Conservation (phyloP, 2,888 invertebrate genomes). For the Zaprionus obscuricornis region DNA sequence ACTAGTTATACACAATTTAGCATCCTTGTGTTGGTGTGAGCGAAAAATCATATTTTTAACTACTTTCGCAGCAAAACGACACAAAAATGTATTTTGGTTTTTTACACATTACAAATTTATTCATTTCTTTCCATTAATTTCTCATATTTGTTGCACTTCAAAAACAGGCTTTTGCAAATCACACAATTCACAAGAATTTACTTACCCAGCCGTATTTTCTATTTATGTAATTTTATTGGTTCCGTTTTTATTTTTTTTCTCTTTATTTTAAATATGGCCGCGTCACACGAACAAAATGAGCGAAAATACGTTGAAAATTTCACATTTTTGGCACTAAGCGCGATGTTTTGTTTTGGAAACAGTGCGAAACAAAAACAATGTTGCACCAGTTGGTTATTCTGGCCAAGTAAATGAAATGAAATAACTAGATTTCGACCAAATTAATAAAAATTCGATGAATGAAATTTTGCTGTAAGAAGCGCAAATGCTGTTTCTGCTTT, state of each 20-base stretch:
- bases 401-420: slow-evolving; percentile 80
- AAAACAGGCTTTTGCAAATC: slow-evolving; percentile 2
- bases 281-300: slow-evolving; percentile 62
- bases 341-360: slow-evolving; percentile 43
- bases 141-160: slow-evolving; percentile 37
- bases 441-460: slow-evolving; percentile 72
- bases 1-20: slow-evolving; percentile 72
- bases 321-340: slow-evolving; percentile 53
- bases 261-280: slow-evolving; percentile 71
- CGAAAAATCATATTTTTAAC: slow-evolving; percentile 69
- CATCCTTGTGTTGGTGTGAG: slow-evolving; percentile 69
- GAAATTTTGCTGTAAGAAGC: slow-evolving; percentile 61
- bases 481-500: slow-evolving; percentile 62
- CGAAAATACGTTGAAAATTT: slow-evolving; percentile 30
- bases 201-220: slow-evolving; percentile 65
- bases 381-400: slow-evolving; percentile 69
- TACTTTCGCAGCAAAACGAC: slow-evolving; percentile 46
- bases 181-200: slow-evolving; percentile 14
- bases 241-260: slow-evolving; percentile 1
- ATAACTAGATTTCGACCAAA: slow-evolving; percentile 79
- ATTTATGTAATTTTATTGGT: slow-evolving; percentile 67
- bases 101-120: slow-evolving; percentile 4
- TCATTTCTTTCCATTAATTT: slow-evolving; percentile 4
- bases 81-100: slow-evolving; percentile 37
- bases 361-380: slow-evolving; percentile 66